Conservation (phyloP, 2,113 vertebrate species). For the Dasypus novemcinctus region DNA sequence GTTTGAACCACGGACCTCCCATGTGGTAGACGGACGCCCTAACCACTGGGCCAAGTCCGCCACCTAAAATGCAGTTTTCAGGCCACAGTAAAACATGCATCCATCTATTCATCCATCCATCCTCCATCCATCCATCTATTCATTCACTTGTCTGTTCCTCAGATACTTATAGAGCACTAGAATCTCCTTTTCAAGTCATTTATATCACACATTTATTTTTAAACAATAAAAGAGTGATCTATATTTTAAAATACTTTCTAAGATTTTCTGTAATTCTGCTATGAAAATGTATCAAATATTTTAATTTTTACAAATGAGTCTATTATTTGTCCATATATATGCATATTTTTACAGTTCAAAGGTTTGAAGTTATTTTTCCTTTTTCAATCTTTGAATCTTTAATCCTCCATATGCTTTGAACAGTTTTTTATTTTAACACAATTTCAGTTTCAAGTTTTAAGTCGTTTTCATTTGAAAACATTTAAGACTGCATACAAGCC, state of each 20-base stretch:
- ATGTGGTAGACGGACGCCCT: no score
- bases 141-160: background rate
- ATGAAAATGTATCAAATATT: background rate
- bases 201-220: background rate
- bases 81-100: background rate
- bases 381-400: slow-evolving; percentile 14
- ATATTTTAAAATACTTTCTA: background rate
- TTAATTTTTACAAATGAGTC: background rate
- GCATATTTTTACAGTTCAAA: background rate
- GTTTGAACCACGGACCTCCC: no score
- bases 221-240: background rate
- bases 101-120: background rate
- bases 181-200: background rate
- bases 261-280: background rate
- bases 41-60: no score
- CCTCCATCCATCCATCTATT: background rate
- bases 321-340: background rate
- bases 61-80: background rate
- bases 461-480: background rate
- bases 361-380: background rate
- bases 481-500: background rate
- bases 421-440: background rate
- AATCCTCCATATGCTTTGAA: background rate
- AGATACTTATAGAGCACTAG: background rate
- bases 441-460: slow-evolving; percentile 5